These are phyloP conservation scores for Ranitomeya variabilis DNA, from an alignment of 2,113 vertebrate genomes.

Conservation along the genomic window DNA sequence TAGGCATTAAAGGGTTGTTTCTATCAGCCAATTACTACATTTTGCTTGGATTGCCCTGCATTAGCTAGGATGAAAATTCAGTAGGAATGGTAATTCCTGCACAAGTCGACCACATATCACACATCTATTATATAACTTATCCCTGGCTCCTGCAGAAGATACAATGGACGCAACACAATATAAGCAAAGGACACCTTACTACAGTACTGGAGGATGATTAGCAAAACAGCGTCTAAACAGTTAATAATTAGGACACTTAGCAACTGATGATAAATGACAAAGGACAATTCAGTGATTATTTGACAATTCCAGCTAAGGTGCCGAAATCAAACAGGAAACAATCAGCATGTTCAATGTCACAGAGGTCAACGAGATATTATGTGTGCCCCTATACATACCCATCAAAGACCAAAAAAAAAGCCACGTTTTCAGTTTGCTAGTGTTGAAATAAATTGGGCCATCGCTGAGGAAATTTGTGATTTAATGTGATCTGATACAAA, in stretches of 20 bases:
- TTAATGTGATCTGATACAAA: background rate
- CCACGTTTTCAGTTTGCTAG: background rate
- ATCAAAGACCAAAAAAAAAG: background rate
- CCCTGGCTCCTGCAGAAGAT: background rate
- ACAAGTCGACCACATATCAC: background rate
- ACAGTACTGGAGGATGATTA: background rate
- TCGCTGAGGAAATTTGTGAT: background rate
- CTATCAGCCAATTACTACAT: too few relatives aligned
- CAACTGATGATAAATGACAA: background rate
- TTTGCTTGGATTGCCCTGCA: too few relatives aligned
- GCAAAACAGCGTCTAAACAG: background rate
- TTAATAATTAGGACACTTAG: background rate
- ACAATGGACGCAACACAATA: background rate
- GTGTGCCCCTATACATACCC: background rate
- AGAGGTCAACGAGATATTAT: background rate
- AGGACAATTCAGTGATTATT: background rate
- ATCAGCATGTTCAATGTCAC: background rate
- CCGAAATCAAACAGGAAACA: slow-evolving; percentile 3
- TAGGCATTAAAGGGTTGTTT: too few relatives aligned
- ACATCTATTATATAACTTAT: background rate
- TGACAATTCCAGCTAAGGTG: background rate
- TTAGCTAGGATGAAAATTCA: background rate
- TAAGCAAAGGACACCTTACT: background rate
- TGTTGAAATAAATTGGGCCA: background rate
- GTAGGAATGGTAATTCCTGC: background rate